Conservation (phyloP, 2,797 vertebrate genomes). For the Apogon hyalosoma region DNA sequence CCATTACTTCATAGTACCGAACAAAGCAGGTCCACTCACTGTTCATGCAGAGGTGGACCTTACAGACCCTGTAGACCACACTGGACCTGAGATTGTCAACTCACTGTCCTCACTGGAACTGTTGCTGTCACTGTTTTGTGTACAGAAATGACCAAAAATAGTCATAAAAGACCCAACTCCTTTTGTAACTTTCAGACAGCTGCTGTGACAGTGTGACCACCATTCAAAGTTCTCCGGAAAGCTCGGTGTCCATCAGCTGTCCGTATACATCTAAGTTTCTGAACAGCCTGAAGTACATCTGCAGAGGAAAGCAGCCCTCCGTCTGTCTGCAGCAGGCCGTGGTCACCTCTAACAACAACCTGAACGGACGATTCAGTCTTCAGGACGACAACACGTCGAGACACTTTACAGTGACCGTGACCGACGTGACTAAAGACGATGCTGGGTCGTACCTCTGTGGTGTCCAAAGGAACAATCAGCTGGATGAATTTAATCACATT, state of each 20-base stretch:
- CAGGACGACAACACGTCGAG: neutral
- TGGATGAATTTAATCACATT: constrained; percentile 53
- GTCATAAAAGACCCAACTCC: neutral
- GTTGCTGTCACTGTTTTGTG: no score
- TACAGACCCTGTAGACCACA: no score
- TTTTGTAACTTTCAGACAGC: constrained; percentile 25
- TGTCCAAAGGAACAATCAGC: neutral
- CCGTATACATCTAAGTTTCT: neutral
- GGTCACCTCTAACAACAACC: rapidly evolving
- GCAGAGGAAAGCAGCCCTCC: constrained; percentile 42
- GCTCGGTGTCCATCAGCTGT: constrained; percentile 49
- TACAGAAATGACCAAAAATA: no score
- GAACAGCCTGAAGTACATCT: constrained; percentile 56
- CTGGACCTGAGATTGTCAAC: no score
- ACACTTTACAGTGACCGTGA: constrained; percentile 53
- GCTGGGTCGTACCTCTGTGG: constrained; percentile 68
- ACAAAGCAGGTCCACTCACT: no score
- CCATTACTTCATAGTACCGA: no score
- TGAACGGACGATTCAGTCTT: constrained; percentile 8
- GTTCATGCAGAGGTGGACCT: no score
- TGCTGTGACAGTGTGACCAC: constrained; percentile 36
- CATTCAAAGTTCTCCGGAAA: constrained; percentile 12
- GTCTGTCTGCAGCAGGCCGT: constrained; percentile 20
- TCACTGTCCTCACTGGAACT: no score
- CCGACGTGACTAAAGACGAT: constrained; percentile 34